phyloP scores from a whole-genome alignment of 2,888 invertebrate species.

The Anticlea derivata region DNA sequence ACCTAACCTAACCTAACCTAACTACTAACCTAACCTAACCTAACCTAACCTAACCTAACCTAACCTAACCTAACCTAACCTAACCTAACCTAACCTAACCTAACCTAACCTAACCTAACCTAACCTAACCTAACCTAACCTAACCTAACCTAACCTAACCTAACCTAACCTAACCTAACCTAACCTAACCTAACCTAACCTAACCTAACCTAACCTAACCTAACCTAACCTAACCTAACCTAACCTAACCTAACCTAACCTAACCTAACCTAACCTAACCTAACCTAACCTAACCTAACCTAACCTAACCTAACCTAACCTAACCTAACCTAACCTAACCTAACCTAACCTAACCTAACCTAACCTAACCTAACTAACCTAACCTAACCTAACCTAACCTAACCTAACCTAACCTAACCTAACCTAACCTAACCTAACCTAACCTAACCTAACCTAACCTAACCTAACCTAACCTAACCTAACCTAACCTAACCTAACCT shows the following conservation, averaged over 20 bases:
- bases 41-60: constrained; percentile 25
- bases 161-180: constrained; percentile 28
- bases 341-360: constrained; percentile 23
- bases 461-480: constrained; percentile 34
- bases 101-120: constrained; percentile 14
- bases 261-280: constrained; percentile 37
- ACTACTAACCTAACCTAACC: constrained; percentile 31
- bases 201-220: constrained; percentile 31
- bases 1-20: constrained; percentile 35
- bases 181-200: constrained; percentile 34
- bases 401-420: constrained; percentile 26
- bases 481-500: constrained; percentile 34
- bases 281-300: constrained; percentile 31
- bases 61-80: constrained; percentile 31
- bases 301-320: constrained; percentile 31
- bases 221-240: constrained; percentile 36
- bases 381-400: constrained; percentile 34
- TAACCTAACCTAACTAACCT: constrained; percentile 38
- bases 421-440: constrained; percentile 29
- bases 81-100: constrained; percentile 18
- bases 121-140: constrained; percentile 17
- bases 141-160: constrained; percentile 28
- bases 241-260: constrained; percentile 40
- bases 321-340: constrained; percentile 20
- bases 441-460: constrained; percentile 38